phyloP scores from a whole-genome alignment of 2,113 vertebrate species.

The Takifugu flavidus region DNA sequence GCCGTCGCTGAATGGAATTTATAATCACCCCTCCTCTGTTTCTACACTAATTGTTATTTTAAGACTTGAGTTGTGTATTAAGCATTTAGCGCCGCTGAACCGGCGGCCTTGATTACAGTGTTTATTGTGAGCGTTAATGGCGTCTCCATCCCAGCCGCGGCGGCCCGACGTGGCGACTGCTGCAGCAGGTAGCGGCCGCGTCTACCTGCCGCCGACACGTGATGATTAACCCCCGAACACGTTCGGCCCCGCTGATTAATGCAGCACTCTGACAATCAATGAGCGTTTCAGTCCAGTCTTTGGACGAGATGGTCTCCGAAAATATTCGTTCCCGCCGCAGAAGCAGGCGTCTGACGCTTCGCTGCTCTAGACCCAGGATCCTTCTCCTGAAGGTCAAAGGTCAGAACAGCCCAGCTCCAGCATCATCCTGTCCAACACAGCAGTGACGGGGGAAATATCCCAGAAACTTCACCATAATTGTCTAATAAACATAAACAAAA shows the following conservation, averaged over 20 bases:
- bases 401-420: too few species aligned
- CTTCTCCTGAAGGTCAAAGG: too few species aligned
- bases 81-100: conserved; percentile 47
- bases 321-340: not conserved
- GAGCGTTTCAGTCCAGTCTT: not conserved
- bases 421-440: too few species aligned
- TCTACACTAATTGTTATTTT: conserved; percentile 89
- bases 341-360: not conserved
- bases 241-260: not conserved
- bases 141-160: conserved; percentile 19
- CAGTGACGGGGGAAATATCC: too few species aligned
- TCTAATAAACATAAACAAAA: too few species aligned
- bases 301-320: too few species aligned
- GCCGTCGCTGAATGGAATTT: conserved; percentile 88
- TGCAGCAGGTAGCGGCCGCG: conserved; percentile 11
- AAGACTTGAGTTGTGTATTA: conserved; percentile 57
- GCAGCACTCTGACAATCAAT: not conserved
- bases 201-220: conserved; percentile 8
- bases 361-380: too few species aligned
- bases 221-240: not conserved
- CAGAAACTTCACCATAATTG: too few species aligned
- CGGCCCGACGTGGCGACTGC: not conserved
- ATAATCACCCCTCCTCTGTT: conserved; percentile 88
- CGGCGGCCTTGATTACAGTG: conserved; percentile 62
- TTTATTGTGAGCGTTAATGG: conserved; percentile 39